Percentiles rank a stretch among this genome's conserved stretches.
phyloP scores from a whole-genome alignment of 2,113 vertebrate genomes.

The Setophaga kirtlandii region DNA sequence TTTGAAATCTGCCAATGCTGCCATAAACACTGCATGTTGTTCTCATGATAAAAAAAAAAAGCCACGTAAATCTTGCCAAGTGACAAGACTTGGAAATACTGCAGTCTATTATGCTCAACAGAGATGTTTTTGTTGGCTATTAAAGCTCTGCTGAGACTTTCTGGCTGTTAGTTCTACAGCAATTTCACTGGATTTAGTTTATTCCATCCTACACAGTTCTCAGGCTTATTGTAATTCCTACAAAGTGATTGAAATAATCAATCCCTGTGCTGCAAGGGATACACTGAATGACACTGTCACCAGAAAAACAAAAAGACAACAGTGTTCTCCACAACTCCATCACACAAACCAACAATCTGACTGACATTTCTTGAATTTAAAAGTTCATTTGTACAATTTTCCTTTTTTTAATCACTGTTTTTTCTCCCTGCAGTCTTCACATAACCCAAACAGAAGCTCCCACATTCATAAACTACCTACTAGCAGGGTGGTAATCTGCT shows the following conservation, averaged over 20 bases:
- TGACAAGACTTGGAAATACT: neutral
- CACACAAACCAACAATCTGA: neutral
- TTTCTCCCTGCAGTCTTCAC: neutral
- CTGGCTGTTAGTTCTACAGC: neutral
- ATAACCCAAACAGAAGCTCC: neutral
- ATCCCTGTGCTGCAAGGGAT: neutral
- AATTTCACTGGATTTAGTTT: constrained; percentile 23
- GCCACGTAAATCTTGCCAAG: neutral
- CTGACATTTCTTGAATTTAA: neutral
- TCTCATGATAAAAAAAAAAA: neutral
- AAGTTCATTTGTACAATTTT: neutral
- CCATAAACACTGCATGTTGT: neutral
- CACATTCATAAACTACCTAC: neutral
- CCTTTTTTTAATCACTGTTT: neutral
- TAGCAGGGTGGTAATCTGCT: no score
- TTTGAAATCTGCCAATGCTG: neutral
- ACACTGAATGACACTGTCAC: neutral
- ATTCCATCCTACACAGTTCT: constrained; percentile 28
- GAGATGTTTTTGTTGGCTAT: constrained; percentile 37
- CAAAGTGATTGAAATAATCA: neutral
- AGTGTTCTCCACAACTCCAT: neutral
- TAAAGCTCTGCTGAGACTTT: constrained; percentile 5
- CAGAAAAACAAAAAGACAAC: neutral
- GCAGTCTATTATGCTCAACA: neutral
- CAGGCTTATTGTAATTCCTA: constrained; percentile 9